Evolutionary conservation across 2,888 invertebrate species (phyloP), one percentile per base, ranked within the genome.

Genomic region (Schrankia costaestrigalis): DNA sequence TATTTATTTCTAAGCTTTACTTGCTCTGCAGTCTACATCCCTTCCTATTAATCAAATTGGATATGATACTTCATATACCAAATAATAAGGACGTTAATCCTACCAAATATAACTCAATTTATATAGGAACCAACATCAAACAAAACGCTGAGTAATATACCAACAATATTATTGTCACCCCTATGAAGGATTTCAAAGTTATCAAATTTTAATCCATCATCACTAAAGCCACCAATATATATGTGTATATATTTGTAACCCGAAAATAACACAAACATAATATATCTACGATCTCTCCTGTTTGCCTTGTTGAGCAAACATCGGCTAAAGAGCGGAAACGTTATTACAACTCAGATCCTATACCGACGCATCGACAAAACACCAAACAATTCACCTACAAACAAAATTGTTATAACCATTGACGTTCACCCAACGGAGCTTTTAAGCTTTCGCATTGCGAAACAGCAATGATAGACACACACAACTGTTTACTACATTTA

Each of bases 311-410:
- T 74, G 59, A 63, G 73, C 72, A 81, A 81, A 83, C 74, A 81
- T 72, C 63, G 60, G 69, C 72, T 76, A 80, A 82, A 80, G 71
- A 80, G 79, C 77, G 80, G 76, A 81, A 81, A 81, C 73, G 64
- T 77, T 81, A 81, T 79, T 78, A 81, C 75, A 73, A 72, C 71
- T 74, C 71, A 53, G 56, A 51, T 43, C 37, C 49, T 23, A 9
- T 48, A 71, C 72, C 56, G 58, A 35, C 10, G 33, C 1, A 44
- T 4, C 11, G 8, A 31, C 15, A 15, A 11, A 17, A 29, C 1
- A n/a, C 1, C 9, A 14, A n/a, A 31, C 8, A 29, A 19, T 26
- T 31, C 4, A 8, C 9, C n/a, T 2, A 8, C 11, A 24, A 2
- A 2, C 5, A 5, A 9, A 13, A 33, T 28, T 27, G 32, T 0